These are phyloP conservation scores for Stegana nigrithorax DNA, from an alignment of 2,888 invertebrate genomes.

Conservation along the genomic window DNA sequence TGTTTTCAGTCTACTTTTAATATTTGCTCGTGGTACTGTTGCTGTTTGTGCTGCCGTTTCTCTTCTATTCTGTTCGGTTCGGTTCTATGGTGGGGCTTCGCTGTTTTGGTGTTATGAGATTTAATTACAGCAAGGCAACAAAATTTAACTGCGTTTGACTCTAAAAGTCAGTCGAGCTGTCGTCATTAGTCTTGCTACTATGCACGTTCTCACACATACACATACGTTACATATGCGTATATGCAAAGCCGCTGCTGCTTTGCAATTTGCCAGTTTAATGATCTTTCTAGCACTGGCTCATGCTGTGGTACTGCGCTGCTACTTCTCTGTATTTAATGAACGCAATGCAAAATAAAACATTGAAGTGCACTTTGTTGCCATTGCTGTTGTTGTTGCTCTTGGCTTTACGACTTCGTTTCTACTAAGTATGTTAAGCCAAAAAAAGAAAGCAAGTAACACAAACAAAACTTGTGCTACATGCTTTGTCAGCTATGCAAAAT, in stretches of 20 bases:
- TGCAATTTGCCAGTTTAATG: slow-evolving; percentile 5
- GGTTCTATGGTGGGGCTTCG: too few relatives aligned
- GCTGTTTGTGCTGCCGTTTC: background rate
- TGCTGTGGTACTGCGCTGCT: too few relatives aligned
- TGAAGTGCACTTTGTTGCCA: slow-evolving; percentile 4
- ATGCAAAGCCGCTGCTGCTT: background rate
- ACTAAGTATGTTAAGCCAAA: too few relatives aligned
- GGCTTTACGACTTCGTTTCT: slow-evolving; percentile 2
- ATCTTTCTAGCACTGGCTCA: background rate
- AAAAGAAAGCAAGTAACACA: too few relatives aligned
- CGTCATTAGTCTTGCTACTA: background rate
- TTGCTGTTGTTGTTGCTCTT: too few relatives aligned
- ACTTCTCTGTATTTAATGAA: background rate
- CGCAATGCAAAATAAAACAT: background rate
- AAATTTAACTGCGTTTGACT: background rate
- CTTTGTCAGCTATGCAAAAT: too few relatives aligned
- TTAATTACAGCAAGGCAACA: background rate
- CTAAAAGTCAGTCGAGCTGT: background rate
- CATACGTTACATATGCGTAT: background rate
- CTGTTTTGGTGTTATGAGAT: too few relatives aligned
- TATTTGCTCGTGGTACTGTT: background rate
- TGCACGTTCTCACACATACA: background rate
- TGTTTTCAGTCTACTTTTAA: slow-evolving; percentile 3
- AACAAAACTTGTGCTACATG: too few relatives aligned
- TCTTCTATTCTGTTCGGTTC: too few relatives aligned